Percentiles rank a stretch among this genome's conserved stretches.
These are phyloP conservation scores for Trididemnum miniatum DNA, from an alignment of 23 tunicate species.

Conservation along the genomic window DNA sequence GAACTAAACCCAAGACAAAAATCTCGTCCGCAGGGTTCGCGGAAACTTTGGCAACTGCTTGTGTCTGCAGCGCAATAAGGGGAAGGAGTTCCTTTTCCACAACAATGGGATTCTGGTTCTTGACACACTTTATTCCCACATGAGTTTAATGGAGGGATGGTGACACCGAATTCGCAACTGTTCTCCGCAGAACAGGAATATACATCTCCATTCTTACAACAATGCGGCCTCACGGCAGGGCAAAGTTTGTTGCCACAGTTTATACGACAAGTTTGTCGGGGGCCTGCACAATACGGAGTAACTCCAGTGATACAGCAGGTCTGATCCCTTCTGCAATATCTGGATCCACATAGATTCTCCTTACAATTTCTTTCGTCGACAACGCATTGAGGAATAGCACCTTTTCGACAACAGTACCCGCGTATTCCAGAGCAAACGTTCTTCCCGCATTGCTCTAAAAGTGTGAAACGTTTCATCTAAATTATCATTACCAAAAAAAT, in stretches of 20 bases:
- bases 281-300: not conserved
- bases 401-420: not conserved
- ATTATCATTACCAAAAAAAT: too few species aligned
- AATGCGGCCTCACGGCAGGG: not conserved
- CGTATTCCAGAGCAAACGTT: not conserved
- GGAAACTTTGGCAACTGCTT: not conserved
- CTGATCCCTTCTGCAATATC: not conserved
- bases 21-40: not conserved
- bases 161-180: not conserved
- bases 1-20: not conserved
- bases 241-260: not conserved
- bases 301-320: not conserved
- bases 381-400: not conserved
- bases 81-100: not conserved
- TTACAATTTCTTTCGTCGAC: not conserved
- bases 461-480: too few species aligned
- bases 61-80: not conserved
- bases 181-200: not conserved
- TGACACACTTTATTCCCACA: not conserved
- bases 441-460: slow-evolving; percentile 1
- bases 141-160: not conserved
- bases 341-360: not conserved
- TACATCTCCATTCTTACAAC: not conserved
- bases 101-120: not conserved
- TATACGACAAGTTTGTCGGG: not conserved